Evolutionary conservation across 2,797 vertebrate genomes (phyloP), one percentile per base, ranked within the genome.

Genomic region (Ceryle rudis): DNA sequence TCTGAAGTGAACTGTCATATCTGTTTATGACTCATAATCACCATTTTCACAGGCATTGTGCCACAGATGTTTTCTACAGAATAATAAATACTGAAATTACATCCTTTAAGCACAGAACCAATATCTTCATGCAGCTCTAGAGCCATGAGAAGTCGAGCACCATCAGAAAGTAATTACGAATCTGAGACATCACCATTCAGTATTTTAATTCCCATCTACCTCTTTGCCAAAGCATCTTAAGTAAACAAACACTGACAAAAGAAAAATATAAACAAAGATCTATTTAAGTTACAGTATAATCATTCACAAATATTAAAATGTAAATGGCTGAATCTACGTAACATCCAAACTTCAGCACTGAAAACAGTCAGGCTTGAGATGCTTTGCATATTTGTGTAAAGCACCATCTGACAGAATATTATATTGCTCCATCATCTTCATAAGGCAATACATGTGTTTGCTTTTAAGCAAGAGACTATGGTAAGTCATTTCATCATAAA

Each of bases 1-100:
- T 96, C 92, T 96, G 86, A 94, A 95, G 85, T 52, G 67, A 80
- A 87, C 0, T 57, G 35, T 75, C 41, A 0, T 82, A 67, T 61
- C 95, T 81, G 39, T 70, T 96, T 91, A 95, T 39, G 82, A 77
- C 31, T 90, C 65, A 90, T 93, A 85, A 93, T 90, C 61, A 79
- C 85, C 31, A 74, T 86, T 92, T 97, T 89, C 85, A 84, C 55
- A 93, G 84, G 93, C 71, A 86, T 71, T 67, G 51, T 46, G 81
- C 70, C 90, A 91, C 70, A 95, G 58, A 93, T 81, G 78, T 90
- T 37, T 46, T 64, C 64, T 82, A 73, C 81, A 81, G 64, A 85
- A 81, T 80, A 90, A 70, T 51, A 90, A 81, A 85, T 55, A 85
- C 44, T 35, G 66, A 81, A 77, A 73, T 69, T 2, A 81, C 49